Base-by-base conservation (phyloP, 2,888 invertebrate species). In the Papilio gigon region DNA sequence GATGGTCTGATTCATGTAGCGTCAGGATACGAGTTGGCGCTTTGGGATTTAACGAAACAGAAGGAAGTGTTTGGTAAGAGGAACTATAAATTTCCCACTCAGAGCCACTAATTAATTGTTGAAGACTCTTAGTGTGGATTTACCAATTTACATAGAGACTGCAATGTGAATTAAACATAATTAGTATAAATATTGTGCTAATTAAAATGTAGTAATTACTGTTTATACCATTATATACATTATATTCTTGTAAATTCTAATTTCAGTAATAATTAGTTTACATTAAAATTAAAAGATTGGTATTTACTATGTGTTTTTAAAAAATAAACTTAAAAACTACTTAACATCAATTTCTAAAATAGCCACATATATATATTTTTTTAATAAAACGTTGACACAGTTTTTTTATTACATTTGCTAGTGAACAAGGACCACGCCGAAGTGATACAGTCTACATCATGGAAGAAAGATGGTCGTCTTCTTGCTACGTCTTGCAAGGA, bases 401-500 rank as follows among this genome's bases (percentile, higher is more conserved):
- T n/a, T 37, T 12, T 12, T 37, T 12, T 37, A 12, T 12, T 1
- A 12, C 11, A 37, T 30, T 70, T 65, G 37, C 17, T 78, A 92
- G 91, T 90, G 40, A 95, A 95, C 82, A 94, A 93, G 77, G 95
- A 95, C 72, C 97, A 98, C 81, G 93, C 94, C 0, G 98, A 98
- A 79, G 96, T 97, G 11, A 96, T 98, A 76, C 98, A 98, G 82
- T 96, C 97, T 0, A 93, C 97, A 0, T 96, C 96, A 71, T 99
- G 98, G 98, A 96, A 96, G 84, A 94, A 95, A 73, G 97, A 98
- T 82, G 98, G 98, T 11, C 93, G 93, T 64, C 75, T 90, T 2
- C 81, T 98, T 65, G 97, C 96, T 6, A 97, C 98, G 0, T 96
- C 98, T 0, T 97, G 97, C 86, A 98, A 98, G 86, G 99, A 99